Conservation (phyloP, 2,797 vertebrate species). For the Morelia viridis region DNA sequence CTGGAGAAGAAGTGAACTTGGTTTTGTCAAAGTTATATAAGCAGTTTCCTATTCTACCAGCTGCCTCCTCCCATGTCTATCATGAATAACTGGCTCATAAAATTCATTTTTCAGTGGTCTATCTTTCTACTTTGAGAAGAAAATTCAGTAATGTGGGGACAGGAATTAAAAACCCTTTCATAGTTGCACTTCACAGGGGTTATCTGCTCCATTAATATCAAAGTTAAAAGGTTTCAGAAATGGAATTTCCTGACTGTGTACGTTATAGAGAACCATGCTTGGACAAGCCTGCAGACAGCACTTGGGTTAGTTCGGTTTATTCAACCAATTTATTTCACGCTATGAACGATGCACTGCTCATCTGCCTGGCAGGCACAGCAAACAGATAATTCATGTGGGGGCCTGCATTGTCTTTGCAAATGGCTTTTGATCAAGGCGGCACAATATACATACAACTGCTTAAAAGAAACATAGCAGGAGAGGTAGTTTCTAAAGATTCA, state of each 20-base stretch:
- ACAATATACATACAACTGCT: neutral
- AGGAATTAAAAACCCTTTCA: neutral
- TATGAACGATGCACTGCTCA: slow-evolving; percentile 26
- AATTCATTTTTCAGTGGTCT: neutral
- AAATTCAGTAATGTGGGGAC: neutral
- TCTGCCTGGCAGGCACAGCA: slow-evolving; percentile 18
- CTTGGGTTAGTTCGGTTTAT: slow-evolving; percentile 29
- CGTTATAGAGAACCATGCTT: slow-evolving; percentile 14
- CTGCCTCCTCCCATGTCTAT: neutral
- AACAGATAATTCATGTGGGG: slow-evolving; percentile 26
- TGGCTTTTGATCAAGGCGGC: neutral
- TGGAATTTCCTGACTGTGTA: slow-evolving; percentile 36
- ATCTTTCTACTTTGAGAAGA: neutral
- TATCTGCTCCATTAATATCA: slow-evolving; percentile 18
- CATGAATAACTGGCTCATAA: neutral
- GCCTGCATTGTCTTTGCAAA: slow-evolving; percentile 13
- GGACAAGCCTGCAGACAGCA: slow-evolving; percentile 36
- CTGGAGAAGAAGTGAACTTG: neutral
- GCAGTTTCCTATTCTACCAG: neutral
- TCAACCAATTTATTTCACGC: slow-evolving; percentile 37
- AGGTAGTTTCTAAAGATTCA: neutral
- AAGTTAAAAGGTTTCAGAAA: slow-evolving; percentile 32
- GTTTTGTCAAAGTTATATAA: neutral
- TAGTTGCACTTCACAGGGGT: slow-evolving; percentile 8
- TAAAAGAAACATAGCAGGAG: neutral